phyloP scores from a whole-genome alignment of 1,140 invertebrate genomes.

The Pseudomyrmex cubaensis region DNA sequence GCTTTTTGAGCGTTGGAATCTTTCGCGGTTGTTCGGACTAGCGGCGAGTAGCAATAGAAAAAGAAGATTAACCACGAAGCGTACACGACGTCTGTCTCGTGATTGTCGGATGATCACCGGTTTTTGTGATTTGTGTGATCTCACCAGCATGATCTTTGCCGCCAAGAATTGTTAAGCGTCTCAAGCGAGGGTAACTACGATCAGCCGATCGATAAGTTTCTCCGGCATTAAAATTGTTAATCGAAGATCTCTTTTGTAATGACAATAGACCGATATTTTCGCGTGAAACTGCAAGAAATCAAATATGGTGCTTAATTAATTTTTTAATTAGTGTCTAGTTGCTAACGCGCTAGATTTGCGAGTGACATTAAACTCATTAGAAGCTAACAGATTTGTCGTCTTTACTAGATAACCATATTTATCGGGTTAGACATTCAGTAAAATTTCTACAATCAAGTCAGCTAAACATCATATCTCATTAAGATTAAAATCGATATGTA shows the following conservation, averaged over 20 bases:
- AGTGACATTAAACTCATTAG: constrained; percentile 39
- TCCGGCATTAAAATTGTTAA: constrained; percentile 58
- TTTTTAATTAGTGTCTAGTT: constrained; percentile 71
- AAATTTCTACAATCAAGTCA: constrained; percentile 45
- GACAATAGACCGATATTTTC: constrained; percentile 61
- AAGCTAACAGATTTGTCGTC: constrained; percentile 38
- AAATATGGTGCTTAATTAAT: constrained; percentile 44
- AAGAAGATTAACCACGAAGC: constrained; percentile 19
- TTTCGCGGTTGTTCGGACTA: constrained; percentile 3
- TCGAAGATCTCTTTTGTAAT: neutral
- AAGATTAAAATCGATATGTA: constrained; percentile 15
- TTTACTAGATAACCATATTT: constrained; percentile 26
- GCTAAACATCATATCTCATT: constrained; percentile 29
- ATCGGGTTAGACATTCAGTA: constrained; percentile 1
- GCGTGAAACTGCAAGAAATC: constrained; percentile 54
- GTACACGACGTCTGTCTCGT: constrained; percentile 36
- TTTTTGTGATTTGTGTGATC: constrained; percentile 52
- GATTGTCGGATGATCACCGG: constrained; percentile 61
- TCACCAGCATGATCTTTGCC: constrained; percentile 42
- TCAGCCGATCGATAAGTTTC: constrained; percentile 64
- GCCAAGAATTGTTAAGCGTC: constrained; percentile 44
- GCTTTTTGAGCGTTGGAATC: constrained; percentile 52
- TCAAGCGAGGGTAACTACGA: constrained; percentile 56
- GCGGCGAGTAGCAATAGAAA: neutral
- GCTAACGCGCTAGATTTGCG: constrained; percentile 48